Evolutionary conservation across 2,797 vertebrate species (phyloP).

Genomic region (Gambelia wislizenii): DNA sequence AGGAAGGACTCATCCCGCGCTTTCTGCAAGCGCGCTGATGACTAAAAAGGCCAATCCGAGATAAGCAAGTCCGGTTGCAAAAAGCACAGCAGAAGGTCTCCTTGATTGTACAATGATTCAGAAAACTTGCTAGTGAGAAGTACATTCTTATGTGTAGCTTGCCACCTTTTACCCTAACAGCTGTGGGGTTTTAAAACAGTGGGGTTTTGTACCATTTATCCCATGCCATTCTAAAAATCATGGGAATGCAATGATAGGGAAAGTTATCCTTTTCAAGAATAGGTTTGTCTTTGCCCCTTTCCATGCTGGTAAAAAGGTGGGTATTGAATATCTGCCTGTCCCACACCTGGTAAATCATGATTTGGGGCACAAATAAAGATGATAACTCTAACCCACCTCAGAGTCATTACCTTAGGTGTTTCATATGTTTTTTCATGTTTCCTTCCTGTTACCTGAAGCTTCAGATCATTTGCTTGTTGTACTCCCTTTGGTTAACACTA

Average conservation of each 20-base stretch:
- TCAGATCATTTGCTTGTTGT: too few species aligned
- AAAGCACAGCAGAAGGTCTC: too few species aligned
- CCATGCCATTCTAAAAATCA: neutral
- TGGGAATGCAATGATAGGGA: neutral
- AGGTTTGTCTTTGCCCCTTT: neutral
- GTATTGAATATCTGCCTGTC: neutral
- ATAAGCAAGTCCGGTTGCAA: too few species aligned
- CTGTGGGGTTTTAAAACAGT: neutral
- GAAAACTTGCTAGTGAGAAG: neutral
- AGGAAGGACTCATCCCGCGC: too few species aligned
- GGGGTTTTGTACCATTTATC: neutral
- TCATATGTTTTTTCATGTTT: neutral
- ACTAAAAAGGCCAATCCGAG: too few species aligned
- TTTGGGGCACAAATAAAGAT: neutral
- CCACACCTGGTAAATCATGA: neutral
- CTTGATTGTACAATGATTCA: neutral
- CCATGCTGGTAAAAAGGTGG: neutral
- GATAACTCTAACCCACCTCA: neutral
- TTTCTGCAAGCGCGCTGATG: too few species aligned
- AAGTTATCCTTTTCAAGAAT: neutral
- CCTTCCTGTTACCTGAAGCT: neutral
- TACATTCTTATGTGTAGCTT: neutral
- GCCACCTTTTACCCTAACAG: neutral
- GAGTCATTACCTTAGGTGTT: neutral
- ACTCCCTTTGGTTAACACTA: neutral